phyloP scores from a whole-genome alignment of 2,113 vertebrate species.

The Taxidea taxus region DNA sequence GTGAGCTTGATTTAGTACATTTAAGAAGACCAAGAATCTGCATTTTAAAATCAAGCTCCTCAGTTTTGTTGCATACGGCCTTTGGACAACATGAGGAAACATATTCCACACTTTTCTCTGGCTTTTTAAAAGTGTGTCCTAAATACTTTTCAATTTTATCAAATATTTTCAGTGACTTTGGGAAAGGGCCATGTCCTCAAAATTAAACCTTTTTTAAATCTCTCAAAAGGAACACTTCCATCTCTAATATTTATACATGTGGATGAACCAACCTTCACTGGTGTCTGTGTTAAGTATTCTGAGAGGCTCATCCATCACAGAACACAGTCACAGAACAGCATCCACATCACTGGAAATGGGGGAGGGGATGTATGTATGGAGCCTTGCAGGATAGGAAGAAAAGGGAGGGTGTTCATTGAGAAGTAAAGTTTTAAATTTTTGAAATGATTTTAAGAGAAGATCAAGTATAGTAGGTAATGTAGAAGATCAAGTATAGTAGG shows the following conservation, averaged over 20 bases:
- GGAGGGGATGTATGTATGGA: constrained; percentile 46
- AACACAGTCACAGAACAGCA: constrained; percentile 58
- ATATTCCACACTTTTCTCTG: background rate
- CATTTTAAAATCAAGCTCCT: background rate
- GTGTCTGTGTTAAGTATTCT: constrained; percentile 72
- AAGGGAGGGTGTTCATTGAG: background rate
- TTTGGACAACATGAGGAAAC: background rate
- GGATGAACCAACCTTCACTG: constrained; percentile 49
- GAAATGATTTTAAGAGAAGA: too few relatives aligned
- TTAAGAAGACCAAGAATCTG: background rate
- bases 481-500: background rate
- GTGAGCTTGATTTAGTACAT: background rate
- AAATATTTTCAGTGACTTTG: constrained; percentile 74
- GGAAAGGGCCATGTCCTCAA: constrained; percentile 77
- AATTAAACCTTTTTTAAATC: constrained; percentile 70
- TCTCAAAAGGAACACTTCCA: constrained; percentile 72
- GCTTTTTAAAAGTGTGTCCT: constrained; percentile 55
- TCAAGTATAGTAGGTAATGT: background rate
- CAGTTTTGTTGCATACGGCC: background rate
- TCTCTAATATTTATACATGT: constrained; percentile 70
- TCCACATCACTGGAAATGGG: constrained; percentile 59
- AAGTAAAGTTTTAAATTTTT: constrained; percentile 34
- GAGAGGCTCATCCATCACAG: constrained; percentile 67
- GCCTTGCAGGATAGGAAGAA: background rate
- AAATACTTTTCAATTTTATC: constrained; percentile 70